A percentile compares a stretch with the other conserved stretches of the same genome.
These are phyloP conservation scores for Notoglanidium macrostoma DNA, from an alignment of 2,797 vertebrate species.

Conservation along the genomic window DNA sequence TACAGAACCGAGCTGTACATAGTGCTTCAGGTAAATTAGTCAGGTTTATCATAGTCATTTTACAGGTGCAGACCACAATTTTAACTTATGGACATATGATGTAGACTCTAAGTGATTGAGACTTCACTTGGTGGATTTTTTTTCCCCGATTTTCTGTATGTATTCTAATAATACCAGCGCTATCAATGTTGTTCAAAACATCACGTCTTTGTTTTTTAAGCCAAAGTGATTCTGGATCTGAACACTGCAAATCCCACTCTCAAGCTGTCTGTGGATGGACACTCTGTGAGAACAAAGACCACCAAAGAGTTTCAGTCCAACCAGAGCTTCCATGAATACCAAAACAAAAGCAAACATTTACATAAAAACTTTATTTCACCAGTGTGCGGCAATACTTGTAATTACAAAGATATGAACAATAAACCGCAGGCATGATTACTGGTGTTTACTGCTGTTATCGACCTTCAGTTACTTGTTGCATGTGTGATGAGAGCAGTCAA, in stretches of 20 bases:
- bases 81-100: no score
- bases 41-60: no score
- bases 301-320: background rate
- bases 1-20: no score
- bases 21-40: no score
- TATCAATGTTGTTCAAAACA: background rate
- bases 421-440: no score
- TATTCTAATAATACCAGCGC: background rate
- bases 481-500: background rate
- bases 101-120: background rate
- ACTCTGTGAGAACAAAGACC: conserved; percentile 22
- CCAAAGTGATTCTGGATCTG: conserved; percentile 20
- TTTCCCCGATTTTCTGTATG: background rate
- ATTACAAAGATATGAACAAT: background rate
- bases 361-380: background rate
- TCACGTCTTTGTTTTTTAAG: conserved; percentile 25
- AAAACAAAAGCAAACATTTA: background rate
- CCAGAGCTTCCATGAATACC: background rate
- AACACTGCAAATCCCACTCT: conserved; percentile 42
- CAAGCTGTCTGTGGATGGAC: conserved; percentile 35
- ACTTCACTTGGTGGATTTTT: background rate
- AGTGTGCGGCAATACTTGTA: background rate
- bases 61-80: no score
- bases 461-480: background rate
- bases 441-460: background rate